Conservation (phyloP, 2,888 invertebrate species). For the Zaprionus lineosus region DNA sequence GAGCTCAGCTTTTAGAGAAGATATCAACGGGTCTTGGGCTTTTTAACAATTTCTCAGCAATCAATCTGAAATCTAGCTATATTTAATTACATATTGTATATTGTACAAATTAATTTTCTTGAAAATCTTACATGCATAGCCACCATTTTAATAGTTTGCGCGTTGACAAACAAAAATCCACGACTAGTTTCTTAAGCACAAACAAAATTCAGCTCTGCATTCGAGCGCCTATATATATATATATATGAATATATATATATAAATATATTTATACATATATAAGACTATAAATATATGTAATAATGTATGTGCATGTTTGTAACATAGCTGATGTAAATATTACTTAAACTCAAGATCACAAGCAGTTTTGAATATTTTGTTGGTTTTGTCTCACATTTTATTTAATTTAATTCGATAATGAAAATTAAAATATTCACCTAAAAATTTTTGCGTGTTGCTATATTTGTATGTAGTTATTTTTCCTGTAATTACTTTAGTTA, state of each 20-base stretch:
- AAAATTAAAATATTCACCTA: conserved; percentile 71
- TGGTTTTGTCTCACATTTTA: conserved; percentile 46
- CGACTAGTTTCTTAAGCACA: not conserved
- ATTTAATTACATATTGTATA: conserved; percentile 33
- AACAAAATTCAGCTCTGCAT: no score
- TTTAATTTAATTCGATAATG: conserved; percentile 52
- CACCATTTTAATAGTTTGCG: conserved; percentile 28
- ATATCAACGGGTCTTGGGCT: no score
- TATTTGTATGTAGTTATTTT: conserved; percentile 3
- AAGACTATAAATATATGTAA: conserved; percentile 1
- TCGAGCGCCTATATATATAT: no score
- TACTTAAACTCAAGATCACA: conserved; percentile 67
- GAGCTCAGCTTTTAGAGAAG: no score
- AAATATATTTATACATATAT: no score
- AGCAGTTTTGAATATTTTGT: conserved; percentile 55
- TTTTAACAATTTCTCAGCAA: conserved; percentile 27
- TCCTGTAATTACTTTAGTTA: conserved; percentile 9
- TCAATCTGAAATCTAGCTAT: conserved; percentile 54
- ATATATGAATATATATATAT: no score
- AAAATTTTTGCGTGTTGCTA: conserved; percentile 43
- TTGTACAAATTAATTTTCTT: conserved; percentile 27
- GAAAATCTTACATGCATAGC: conserved; percentile 21
- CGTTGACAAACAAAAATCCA: not conserved
- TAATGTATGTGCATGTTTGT: not conserved
- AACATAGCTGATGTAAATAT: conserved; percentile 20